A percentile compares a stretch with the other conserved stretches of the same genome.
Conservation (phyloP, 2,797 vertebrate genomes). For the Phrynocephalus guinanensis region DNA sequence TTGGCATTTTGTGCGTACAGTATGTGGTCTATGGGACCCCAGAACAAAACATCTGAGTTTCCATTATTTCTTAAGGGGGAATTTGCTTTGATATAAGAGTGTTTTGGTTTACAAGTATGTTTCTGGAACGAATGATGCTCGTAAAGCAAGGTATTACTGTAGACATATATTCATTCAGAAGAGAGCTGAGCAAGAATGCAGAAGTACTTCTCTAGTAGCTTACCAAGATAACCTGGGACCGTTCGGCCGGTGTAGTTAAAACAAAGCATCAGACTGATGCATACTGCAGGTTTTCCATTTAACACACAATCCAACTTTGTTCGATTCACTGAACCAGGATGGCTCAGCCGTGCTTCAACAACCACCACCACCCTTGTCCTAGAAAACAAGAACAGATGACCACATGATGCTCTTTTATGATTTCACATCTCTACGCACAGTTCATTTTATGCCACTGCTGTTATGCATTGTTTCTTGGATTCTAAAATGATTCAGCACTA, state of each 20-base stretch:
- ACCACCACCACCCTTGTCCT: slow-evolving; percentile 92
- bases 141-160: no score
- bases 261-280: slow-evolving; percentile 87
- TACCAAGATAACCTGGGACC: slow-evolving; percentile 87
- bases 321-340: slow-evolving; percentile 86
- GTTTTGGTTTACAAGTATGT: no score
- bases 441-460: neutral
- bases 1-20: no score
- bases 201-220: slow-evolving; percentile 45
- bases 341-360: slow-evolving; percentile 83
- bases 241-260: slow-evolving; percentile 86
- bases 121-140: no score
- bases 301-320: slow-evolving; percentile 81
- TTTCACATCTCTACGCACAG: slow-evolving; percentile 16
- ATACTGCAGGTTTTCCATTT: slow-evolving; percentile 82
- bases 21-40: no score
- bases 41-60: no score
- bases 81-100: no score
- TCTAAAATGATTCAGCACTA: neutral
- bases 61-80: no score
- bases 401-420: slow-evolving; percentile 41
- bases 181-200: neutral
- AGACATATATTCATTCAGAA: neutral
- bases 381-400: slow-evolving; percentile 55
- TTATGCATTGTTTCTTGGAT: neutral